Evolutionary conservation across 92 coral and sea anemone genomes (phyloP).

Genomic region (Paragorgia papillata): DNA sequence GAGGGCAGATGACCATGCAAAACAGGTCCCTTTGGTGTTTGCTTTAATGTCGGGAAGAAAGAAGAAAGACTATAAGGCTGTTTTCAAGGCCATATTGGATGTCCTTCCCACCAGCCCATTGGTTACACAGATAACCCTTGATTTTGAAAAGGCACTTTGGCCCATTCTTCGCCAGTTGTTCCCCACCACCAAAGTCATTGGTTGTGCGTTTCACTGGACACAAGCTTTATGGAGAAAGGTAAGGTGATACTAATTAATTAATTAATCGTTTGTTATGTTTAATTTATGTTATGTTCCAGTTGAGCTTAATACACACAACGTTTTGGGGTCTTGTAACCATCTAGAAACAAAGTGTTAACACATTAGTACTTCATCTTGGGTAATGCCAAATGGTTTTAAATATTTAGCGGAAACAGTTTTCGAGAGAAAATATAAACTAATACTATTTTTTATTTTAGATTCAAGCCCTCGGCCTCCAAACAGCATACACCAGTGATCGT

Average conservation of each 20-base stretch:
- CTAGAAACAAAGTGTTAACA: too few relatives aligned
- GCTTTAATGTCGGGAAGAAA: conserved; percentile 28
- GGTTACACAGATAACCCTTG: conserved; percentile 7
- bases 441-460: too few relatives aligned
- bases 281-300: too few relatives aligned
- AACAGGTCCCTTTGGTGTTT: conserved; percentile 39
- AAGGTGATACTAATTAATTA: not conserved
- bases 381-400: too few relatives aligned
- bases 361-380: too few relatives aligned
- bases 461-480: conserved; percentile 31
- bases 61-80: conserved; percentile 25
- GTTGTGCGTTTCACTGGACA: conserved; percentile 49
- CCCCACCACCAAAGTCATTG: conserved; percentile 3
- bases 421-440: too few relatives aligned
- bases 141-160: conserved; percentile 45
- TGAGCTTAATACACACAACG: too few relatives aligned
- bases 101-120: conserved; percentile 8
- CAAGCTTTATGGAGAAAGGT: conserved; percentile 54
- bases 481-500: conserved; percentile 12
- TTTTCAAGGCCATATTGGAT: conserved; percentile 4
- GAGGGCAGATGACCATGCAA: conserved; percentile 9
- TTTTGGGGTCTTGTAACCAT: too few relatives aligned
- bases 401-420: too few relatives aligned
- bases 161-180: not conserved
- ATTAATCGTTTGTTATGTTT: too few relatives aligned